Conservation (phyloP, 2,888 invertebrate species). For the Cataglyphis cursor region DNA sequence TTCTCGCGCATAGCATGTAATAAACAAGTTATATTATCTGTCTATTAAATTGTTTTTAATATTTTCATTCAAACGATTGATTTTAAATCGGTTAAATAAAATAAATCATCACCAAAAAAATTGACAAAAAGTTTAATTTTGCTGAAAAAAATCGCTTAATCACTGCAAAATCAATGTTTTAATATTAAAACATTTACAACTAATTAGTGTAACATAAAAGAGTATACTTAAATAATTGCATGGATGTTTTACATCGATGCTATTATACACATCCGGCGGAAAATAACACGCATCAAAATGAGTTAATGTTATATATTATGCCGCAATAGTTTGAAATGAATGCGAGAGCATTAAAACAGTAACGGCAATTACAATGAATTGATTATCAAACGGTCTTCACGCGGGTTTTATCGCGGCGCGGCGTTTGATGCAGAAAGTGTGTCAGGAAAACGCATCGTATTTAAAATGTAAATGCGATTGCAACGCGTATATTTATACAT, state of each 20-base stretch:
- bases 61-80: not conserved
- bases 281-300: slow-evolving; percentile 19
- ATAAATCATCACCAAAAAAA: not conserved
- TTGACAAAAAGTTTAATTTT: not conserved
- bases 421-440: slow-evolving; percentile 35
- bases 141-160: not conserved
- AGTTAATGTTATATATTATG: slow-evolving; percentile 31
- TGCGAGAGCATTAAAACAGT: slow-evolving; percentile 27
- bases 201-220: not conserved
- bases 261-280: slow-evolving; percentile 12
- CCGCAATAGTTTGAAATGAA: slow-evolving; percentile 25
- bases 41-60: not conserved
- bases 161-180: not conserved
- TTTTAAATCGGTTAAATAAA: not conserved
- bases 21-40: not conserved
- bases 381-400: slow-evolving; percentile 36
- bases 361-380: slow-evolving; percentile 15
- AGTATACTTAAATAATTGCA: not conserved
- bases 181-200: not conserved
- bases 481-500: not conserved
- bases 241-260: slow-evolving; percentile 1
- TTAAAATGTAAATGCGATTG: slow-evolving; percentile 25
- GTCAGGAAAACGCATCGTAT: slow-evolving; percentile 35
- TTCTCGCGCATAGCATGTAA: not conserved
- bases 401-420: slow-evolving; percentile 12